Evolutionary conservation across 2,888 invertebrate genomes (phyloP).

Genomic region (Calameuta idolon): DNA sequence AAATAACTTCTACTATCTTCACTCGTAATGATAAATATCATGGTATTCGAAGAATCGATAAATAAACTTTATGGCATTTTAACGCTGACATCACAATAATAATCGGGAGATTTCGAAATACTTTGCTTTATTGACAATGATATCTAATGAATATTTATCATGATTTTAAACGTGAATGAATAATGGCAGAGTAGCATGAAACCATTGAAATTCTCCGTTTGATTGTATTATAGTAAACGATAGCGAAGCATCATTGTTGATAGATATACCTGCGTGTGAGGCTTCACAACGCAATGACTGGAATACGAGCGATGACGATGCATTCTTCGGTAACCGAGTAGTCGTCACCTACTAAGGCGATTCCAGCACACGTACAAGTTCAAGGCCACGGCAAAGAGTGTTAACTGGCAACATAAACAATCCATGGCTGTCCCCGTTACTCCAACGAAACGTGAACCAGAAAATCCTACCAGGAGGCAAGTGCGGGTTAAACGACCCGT

Average conservation of each 20-base stretch:
- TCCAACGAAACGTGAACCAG: background rate
- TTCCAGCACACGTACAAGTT: constrained; percentile 34
- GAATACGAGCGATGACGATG: constrained; percentile 36
- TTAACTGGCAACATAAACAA: background rate
- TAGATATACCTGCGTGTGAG: background rate
- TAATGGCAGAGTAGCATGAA: background rate
- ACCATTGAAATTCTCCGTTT: background rate
- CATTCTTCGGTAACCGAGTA: constrained; percentile 29
- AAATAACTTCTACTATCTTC: too few species aligned
- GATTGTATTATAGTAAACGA: background rate
- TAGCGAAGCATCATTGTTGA: background rate
- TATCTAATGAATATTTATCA: background rate
- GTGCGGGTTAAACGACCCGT: background rate
- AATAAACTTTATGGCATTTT: background rate
- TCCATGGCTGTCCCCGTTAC: background rate
- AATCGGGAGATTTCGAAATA: background rate
- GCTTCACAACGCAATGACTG: constrained; percentile 15
- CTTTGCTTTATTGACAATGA: background rate
- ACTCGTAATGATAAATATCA: too few species aligned
- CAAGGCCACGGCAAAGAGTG: constrained; percentile 32
- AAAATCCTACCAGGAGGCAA: background rate
- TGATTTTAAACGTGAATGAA: background rate
- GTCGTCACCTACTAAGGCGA: constrained; percentile 21
- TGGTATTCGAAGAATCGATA: background rate
- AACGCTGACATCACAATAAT: background rate